Base-by-base conservation (phyloP, 1,140 invertebrate species). In the Sogatella furcifera region DNA sequence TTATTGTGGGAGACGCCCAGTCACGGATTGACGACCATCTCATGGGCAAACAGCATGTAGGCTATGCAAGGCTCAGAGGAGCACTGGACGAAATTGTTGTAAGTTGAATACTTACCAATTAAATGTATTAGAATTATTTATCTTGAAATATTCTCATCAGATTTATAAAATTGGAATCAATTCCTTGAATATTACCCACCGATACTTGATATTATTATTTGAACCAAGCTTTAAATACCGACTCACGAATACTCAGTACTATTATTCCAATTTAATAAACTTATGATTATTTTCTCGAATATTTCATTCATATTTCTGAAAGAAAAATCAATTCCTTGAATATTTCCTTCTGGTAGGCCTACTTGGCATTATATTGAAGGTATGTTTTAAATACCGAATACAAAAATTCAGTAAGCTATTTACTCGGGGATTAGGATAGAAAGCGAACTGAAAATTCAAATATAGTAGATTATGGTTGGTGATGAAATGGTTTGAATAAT, bases 1-100 rank as follows among this genome's bases (percentile, higher is more conserved):
- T 99, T 13, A 97, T 99, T 68, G 94, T 98, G 19, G 95, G 88
- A n/a, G 96, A 98, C 78, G 95, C 95, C 2, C 95, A 97, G 70
- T 95, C 97, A 69, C 81, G 96, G 65, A 93, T 98, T 64, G 95
- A 98, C 70, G 96, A 99, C 74, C 95, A 98, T 79, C 76, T 97
- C 38, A 95, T 92, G 82, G 96, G 96, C 4, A 98, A 98, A 78
- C 95, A 97, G 71, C 96, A 98, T 78, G 84, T 96, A 62, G 95
- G 95, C 64, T 95, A 86, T 80, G 86, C 85, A 6, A 78, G 79
- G 66, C 73, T 89, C 49, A 80, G 86, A 62, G 76, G 78, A 55
- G 83, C 84, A 61, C 74, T 87, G 9, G 83, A 86, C 69, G 83
- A 84, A 71, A 77, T 77, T 57, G 70, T 76, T 72, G 75, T 76